Evolutionary conservation across 92 coral and sea anemone genomes (phyloP).

Genomic region (Blastomussa wellsi): DNA sequence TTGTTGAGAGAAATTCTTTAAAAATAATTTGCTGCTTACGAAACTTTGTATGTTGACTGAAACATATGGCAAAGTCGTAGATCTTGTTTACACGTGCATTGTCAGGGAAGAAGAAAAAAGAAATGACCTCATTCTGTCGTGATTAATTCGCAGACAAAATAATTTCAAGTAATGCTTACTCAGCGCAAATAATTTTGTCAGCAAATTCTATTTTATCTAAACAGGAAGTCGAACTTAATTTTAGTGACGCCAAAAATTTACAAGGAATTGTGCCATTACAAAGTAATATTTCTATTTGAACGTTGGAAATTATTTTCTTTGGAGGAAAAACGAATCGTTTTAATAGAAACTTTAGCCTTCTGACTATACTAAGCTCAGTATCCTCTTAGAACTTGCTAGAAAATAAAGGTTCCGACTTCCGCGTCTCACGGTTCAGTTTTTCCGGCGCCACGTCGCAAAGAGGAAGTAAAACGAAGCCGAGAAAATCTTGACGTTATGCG

Average conservation of each 20-base stretch:
- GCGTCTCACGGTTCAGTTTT: background rate
- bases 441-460: background rate
- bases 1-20: too few relatives aligned
- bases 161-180: background rate
- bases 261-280: background rate
- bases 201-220: background rate
- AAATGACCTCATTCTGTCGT: background rate
- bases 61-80: background rate
- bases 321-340: background rate
- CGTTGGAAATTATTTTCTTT: background rate
- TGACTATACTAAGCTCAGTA: background rate
- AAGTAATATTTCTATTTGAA: background rate
- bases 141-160: background rate
- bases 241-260: background rate
- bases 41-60: background rate
- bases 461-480: background rate
- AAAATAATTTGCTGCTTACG: too few relatives aligned
- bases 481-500: background rate
- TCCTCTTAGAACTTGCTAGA: background rate
- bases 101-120: background rate
- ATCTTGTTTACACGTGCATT: background rate
- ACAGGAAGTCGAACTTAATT: background rate
- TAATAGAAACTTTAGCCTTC: background rate
- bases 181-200: background rate
- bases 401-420: background rate